Evolutionary conservation across 2,888 invertebrate genomes (phyloP).

Genomic region (Epirrhoe alternata): DNA sequence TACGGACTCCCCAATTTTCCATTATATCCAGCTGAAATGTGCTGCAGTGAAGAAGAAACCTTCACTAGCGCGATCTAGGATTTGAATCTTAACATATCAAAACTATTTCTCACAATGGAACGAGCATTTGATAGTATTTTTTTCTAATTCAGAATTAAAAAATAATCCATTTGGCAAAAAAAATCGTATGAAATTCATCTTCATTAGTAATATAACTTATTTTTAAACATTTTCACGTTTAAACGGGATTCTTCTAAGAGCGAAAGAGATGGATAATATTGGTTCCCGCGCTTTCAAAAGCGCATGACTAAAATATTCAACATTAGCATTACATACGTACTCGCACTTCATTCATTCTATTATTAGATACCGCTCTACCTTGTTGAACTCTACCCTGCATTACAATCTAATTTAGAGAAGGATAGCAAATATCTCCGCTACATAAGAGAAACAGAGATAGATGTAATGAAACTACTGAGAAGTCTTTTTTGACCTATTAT

Average conservation of each 20-base stretch:
- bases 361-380: slow-evolving; percentile 1
- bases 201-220: background rate
- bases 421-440: background rate
- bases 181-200: background rate
- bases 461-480: background rate
- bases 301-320: slow-evolving; percentile 14
- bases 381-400: background rate
- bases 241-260: slow-evolving; percentile 23
- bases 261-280: slow-evolving; percentile 35
- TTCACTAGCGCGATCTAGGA: slow-evolving; percentile 69
- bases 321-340: background rate
- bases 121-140: background rate
- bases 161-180: background rate
- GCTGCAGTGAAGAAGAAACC: slow-evolving; percentile 52
- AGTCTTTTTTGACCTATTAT: background rate
- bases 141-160: background rate
- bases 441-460: background rate
- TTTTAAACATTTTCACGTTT: slow-evolving; percentile 6
- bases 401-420: background rate
- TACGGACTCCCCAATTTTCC: slow-evolving; percentile 70
- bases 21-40: slow-evolving; percentile 26
- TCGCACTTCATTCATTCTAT: background rate
- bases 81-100: slow-evolving; percentile 34
- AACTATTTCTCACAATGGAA: background rate
- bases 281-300: slow-evolving; percentile 33